These are phyloP conservation scores for Sebastes hopkinsi DNA, from an alignment of 2,797 vertebrate species.

Conservation along the genomic window DNA sequence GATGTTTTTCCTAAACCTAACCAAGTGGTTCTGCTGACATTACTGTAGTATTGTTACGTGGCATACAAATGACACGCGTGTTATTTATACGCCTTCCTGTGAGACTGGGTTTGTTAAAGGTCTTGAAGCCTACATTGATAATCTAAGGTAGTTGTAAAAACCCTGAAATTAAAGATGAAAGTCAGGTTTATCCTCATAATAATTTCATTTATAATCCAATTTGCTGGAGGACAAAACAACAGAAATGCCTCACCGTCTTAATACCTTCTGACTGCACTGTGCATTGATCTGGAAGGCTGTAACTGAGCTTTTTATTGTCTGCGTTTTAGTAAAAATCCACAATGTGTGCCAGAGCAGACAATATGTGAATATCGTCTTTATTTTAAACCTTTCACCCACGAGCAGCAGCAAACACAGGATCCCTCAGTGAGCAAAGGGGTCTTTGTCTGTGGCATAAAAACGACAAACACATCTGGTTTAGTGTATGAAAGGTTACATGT, in stretches of 20 bases:
- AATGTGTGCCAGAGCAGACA: conserved; percentile 3
- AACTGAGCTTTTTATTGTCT: conserved; percentile 18
- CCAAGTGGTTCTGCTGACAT: no score
- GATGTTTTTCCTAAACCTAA: no score
- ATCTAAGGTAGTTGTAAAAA: neutral
- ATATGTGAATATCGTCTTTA: conserved; percentile 6
- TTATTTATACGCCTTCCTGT: neutral
- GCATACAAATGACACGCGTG: neutral
- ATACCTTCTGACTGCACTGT: conserved; percentile 11
- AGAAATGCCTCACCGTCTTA: conserved; percentile 11
- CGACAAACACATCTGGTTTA: conserved; percentile 40
- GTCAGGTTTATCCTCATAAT: neutral
- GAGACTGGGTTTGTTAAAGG: neutral
- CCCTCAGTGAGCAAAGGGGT: conserved; percentile 18
- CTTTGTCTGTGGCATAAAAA: conserved; percentile 50
- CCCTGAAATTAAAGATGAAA: conserved; percentile 2
- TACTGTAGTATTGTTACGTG: neutral
- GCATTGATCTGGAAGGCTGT: conserved; percentile 18
- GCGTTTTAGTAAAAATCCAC: conserved; percentile 23
- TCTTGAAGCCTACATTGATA: neutral
- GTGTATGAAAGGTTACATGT: conserved; percentile 51
- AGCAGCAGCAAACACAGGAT: conserved; percentile 6
- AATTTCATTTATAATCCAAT: conserved; percentile 3
- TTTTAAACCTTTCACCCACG: conserved; percentile 3
- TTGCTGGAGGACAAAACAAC: conserved; percentile 13